Base-by-base conservation (phyloP, 30 jellyfish, hydroid and myxozoan species). In the Catostylus mosaicus region DNA sequence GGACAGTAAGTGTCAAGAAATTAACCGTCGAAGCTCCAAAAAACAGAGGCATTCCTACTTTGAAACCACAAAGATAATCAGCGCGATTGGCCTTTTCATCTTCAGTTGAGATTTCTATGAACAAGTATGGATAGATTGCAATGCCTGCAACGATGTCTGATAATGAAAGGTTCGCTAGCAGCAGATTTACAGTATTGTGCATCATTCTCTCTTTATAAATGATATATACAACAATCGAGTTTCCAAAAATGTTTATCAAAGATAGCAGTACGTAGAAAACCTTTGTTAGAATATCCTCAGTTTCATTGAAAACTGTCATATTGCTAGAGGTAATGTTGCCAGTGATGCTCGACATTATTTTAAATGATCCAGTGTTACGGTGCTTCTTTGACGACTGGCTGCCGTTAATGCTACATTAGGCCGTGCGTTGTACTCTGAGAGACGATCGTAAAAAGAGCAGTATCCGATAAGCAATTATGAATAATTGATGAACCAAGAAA, bases 21-120 rank as follows among this genome's bases (percentile, higher is more conserved):
- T 96, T 86, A 16, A 90, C 97, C 30, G 82, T 26, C 16, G 97
- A 90, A 0, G 84, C 96, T n/a, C 82, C 89, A 70, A 90, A 90
- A 52, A 83, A 84, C 30, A 85, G 51, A 30, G 90, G 75, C 79
- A 77, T 75, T 0, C 97, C 97, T 26, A 72, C 93, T 38, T 96
- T 90, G 47, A 90, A 33, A 18, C 94, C 97, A 56, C 97, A 90
- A 31, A 90, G 46, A 72, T 63, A 54, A 54, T 85, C 82, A 11
- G 96, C 96, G 20, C 71, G 20, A 19, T 56, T 75, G 16, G 51
- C 57, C 32, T 87, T 96, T 18, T 75, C 30, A 9, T 78, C 34
- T 18, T 59, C 83, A 18, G 9, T 24, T 0, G 86, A 46, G 2
- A 84, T 40, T 11, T 68, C 43, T 23, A 78, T 20, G 64, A 83